Conservation (phyloP, 2,113 vertebrate species). For the Tiliqua scincoides region DNA sequence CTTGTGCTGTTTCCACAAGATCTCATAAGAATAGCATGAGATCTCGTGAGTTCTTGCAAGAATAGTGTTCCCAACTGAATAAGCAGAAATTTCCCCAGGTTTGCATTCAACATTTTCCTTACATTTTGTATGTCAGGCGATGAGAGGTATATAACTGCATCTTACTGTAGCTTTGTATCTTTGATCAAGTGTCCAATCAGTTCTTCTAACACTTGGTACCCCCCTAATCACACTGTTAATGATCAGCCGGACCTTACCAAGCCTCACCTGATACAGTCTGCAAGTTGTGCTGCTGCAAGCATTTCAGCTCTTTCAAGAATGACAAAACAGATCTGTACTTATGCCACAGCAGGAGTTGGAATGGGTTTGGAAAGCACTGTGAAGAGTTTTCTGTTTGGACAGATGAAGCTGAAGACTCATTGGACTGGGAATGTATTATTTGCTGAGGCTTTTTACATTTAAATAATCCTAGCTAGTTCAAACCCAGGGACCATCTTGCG, state of each 20-base stretch:
- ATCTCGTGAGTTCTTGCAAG: too few relatives aligned
- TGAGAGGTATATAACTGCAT: background rate
- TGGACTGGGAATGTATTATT: background rate
- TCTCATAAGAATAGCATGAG: too few relatives aligned
- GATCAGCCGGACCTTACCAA: background rate
- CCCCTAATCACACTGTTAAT: background rate
- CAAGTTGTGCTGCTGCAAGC: background rate
- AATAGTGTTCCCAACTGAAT: background rate
- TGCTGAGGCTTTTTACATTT: background rate
- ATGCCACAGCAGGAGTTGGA: background rate
- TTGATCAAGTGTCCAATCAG: background rate
- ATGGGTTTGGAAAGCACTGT: background rate
- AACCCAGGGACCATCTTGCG: too few relatives aligned
- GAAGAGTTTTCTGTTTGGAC: background rate
- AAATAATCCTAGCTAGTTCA: too few relatives aligned
- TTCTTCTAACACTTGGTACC: too few relatives aligned
- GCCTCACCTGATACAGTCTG: background rate
- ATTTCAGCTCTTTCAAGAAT: background rate
- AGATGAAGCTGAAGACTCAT: background rate
- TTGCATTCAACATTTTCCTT: too few relatives aligned
- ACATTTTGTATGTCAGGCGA: too few relatives aligned
- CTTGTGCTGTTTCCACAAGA: too few relatives aligned
- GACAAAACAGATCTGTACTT: background rate
- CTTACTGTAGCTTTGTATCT: background rate
- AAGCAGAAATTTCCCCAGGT: background rate